Percentiles rank a stretch among this genome's conserved stretches.
Conservation (phyloP, 2,797 vertebrate species). For the Cyprinella venusta region DNA sequence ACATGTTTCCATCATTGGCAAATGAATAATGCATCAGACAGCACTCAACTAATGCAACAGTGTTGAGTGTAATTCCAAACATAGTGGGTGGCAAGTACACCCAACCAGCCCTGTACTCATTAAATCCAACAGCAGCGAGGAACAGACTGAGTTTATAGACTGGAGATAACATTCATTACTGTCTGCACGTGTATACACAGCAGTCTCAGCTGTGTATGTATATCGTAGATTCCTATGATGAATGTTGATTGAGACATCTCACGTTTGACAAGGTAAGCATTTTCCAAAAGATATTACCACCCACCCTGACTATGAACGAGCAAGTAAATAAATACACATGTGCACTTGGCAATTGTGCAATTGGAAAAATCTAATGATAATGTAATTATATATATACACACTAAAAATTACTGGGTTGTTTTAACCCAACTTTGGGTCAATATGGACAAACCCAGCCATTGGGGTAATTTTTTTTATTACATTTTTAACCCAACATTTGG, state of each 20-base stretch:
- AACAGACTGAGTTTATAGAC: slow-evolving; percentile 23
- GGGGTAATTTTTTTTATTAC: too few relatives aligned
- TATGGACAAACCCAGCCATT: too few relatives aligned
- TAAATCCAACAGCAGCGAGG: slow-evolving; percentile 36
- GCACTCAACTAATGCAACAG: slow-evolving; percentile 54
- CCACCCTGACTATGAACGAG: neutral
- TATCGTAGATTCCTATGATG: neutral
- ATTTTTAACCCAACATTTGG: too few relatives aligned
- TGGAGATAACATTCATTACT: neutral
- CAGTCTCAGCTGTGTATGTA: neutral
- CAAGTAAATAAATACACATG: neutral
- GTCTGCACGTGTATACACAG: neutral
- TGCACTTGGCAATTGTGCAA: neutral
- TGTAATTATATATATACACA: too few relatives aligned
- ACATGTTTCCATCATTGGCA: slow-evolving; percentile 60
- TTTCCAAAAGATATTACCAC: neutral
- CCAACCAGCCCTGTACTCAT: slow-evolving; percentile 41
- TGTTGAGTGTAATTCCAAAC: slow-evolving; percentile 45
- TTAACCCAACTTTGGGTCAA: too few relatives aligned
- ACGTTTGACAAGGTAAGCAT: neutral
- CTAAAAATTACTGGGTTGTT: too few relatives aligned
- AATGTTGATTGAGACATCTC: slow-evolving; percentile 6
- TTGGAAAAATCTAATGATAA: neutral
- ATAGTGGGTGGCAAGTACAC: slow-evolving; percentile 38
- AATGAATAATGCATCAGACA: slow-evolving; percentile 65